These are phyloP conservation scores for Acanthopleura granulata DNA, from an alignment of 2,888 invertebrate genomes.

Conservation along the genomic window DNA sequence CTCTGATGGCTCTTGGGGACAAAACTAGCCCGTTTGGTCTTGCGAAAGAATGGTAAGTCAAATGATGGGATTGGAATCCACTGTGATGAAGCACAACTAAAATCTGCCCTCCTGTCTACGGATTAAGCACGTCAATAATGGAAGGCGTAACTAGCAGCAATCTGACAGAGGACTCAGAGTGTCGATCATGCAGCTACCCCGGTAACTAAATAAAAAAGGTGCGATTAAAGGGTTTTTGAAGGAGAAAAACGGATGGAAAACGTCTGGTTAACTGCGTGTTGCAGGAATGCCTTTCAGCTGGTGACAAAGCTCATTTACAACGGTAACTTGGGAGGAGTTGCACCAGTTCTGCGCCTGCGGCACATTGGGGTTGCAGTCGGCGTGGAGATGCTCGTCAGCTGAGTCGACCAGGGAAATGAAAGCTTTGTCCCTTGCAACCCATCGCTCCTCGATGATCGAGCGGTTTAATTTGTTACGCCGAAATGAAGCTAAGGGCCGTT, in stretches of 20 bases:
- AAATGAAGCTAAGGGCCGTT: too few species aligned
- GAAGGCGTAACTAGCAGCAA: background rate
- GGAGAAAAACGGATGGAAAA: background rate
- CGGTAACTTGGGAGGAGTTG: background rate
- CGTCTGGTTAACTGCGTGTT: background rate
- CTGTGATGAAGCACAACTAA: too few species aligned
- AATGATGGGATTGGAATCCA: too few species aligned
- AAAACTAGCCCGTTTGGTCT: too few species aligned
- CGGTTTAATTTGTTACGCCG: too few species aligned
- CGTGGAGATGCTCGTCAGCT: background rate
- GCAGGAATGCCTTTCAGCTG: background rate
- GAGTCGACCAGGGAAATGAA: too few species aligned
- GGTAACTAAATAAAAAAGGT: background rate
- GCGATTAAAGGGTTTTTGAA: background rate
- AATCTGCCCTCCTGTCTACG: background rate
- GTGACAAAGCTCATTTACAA: background rate
- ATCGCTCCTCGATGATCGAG: too few species aligned
- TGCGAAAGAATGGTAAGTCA: too few species aligned
- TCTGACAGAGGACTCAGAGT: background rate
- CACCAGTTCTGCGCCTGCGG: background rate
- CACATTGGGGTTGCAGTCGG: background rate
- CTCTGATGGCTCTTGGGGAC: too few species aligned
- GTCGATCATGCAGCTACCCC: background rate
- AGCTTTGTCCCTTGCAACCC: too few species aligned
- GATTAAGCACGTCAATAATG: background rate